These are phyloP conservation scores for Noctuana brunneofusca DNA, from an alignment of 2,888 invertebrate species.

Conservation along the genomic window DNA sequence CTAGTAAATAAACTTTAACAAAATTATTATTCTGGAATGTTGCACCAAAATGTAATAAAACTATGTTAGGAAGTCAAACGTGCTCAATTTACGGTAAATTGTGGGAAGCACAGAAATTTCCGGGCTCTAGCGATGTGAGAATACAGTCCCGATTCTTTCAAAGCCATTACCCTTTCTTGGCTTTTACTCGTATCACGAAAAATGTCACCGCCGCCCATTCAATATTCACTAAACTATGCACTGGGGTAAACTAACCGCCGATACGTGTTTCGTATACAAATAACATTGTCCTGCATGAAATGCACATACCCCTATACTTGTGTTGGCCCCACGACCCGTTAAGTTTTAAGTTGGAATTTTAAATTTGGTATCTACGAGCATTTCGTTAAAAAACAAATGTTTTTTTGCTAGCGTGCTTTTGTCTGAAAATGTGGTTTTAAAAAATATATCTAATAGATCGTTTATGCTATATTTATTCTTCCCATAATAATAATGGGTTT, in stretches of 20 bases:
- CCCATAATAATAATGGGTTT: too few species aligned
- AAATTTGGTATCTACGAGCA: not conserved
- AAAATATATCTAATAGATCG: too few species aligned
- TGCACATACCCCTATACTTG: slow-evolving; percentile 10
- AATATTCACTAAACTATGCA: slow-evolving; percentile 51
- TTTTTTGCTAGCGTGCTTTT: not conserved
- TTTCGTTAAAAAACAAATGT: not conserved
- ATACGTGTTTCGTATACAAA: slow-evolving; percentile 63
- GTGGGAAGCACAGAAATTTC: slow-evolving; percentile 29
- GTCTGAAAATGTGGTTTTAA: too few species aligned
- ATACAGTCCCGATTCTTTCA: slow-evolving; percentile 55
- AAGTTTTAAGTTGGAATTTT: not conserved
- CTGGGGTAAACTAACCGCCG: slow-evolving; percentile 51
- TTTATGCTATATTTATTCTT: too few species aligned
- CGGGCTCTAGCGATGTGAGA: slow-evolving; percentile 15
- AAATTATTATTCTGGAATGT: not conserved
- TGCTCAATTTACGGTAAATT: slow-evolving; percentile 23
- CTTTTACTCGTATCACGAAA: slow-evolving; percentile 43
- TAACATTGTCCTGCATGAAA: slow-evolving; percentile 45
- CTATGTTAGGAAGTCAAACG: slow-evolving; percentile 14
- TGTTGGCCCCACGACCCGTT: not conserved
- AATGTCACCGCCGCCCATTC: slow-evolving; percentile 50
- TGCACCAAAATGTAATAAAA: slow-evolving; percentile 27
- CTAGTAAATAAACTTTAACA: slow-evolving; percentile 1
- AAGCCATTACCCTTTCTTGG: slow-evolving; percentile 53